Percentiles rank a stretch among this genome's conserved stretches.
Conservation (phyloP, 1,140 invertebrate genomes). For the Calosoma granatense region DNA sequence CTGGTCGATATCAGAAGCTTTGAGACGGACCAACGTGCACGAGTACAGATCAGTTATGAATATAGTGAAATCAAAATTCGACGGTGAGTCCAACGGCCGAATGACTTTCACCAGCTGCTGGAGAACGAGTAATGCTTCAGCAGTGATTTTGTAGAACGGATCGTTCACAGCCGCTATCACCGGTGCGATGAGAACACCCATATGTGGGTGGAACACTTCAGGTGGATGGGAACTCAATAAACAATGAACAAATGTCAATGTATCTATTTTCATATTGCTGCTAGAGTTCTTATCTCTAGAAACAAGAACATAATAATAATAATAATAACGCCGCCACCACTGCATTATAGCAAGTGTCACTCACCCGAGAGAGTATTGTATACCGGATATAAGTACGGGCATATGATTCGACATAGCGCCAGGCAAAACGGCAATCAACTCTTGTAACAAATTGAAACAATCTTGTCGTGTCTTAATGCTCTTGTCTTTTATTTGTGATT, state of each 20-base stretch:
- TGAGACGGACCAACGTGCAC: slow-evolving; percentile 74
- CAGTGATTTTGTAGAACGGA: slow-evolving; percentile 97
- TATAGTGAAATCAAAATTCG: slow-evolving; percentile 63
- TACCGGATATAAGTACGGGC: slow-evolving; percentile 75
- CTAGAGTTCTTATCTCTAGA: slow-evolving; percentile 84
- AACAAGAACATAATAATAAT: background rate
- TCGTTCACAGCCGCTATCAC: slow-evolving; percentile 84
- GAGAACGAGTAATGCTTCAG: slow-evolving; percentile 84
- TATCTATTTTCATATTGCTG: slow-evolving; percentile 98
- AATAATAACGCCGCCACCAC: background rate
- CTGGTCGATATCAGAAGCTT: slow-evolving; percentile 95
- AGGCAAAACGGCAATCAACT: slow-evolving; percentile 81
- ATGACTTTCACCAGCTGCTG: slow-evolving; percentile 94
- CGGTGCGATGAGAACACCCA: slow-evolving; percentile 74
- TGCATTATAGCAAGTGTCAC: too few species aligned
- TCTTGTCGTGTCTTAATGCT: slow-evolving; percentile 89
- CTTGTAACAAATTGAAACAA: slow-evolving; percentile 81
- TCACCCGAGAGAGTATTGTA: slow-evolving; percentile 78
- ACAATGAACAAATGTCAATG: slow-evolving; percentile 85
- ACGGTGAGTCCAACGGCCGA: slow-evolving; percentile 64
- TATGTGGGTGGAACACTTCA: slow-evolving; percentile 67
- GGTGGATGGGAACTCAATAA: slow-evolving; percentile 75
- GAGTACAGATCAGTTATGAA: slow-evolving; percentile 75
- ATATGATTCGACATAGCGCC: slow-evolving; percentile 80
- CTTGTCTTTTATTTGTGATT: slow-evolving; percentile 86